Conservation (phyloP, 1,140 invertebrate genomes). For the Idris sp. region DNA sequence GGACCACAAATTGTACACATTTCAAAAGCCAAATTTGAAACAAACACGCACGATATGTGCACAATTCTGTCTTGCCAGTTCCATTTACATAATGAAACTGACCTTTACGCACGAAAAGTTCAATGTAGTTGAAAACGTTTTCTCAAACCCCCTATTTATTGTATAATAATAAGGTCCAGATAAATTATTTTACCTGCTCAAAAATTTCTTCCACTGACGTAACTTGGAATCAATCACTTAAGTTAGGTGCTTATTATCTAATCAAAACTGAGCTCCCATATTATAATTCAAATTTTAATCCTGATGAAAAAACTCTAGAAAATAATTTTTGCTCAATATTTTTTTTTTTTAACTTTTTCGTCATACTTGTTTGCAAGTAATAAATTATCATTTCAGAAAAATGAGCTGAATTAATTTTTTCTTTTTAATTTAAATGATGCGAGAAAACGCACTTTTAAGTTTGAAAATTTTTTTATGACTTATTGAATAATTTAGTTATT, state of each 20-base stretch:
- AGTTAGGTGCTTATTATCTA: conserved; percentile 49
- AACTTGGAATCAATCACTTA: conserved; percentile 23
- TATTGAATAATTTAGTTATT: conserved; percentile 36
- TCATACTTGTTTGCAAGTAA: too few relatives aligned
- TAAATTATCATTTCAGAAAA: too few relatives aligned
- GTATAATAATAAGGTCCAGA: conserved; percentile 41
- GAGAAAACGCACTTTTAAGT: too few relatives aligned
- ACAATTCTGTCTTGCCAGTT: not conserved
- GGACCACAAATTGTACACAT: conserved; percentile 31
- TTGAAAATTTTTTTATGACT: conserved; percentile 10
- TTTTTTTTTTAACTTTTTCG: too few relatives aligned
- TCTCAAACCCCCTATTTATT: conserved; percentile 40
- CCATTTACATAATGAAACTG: conserved; percentile 56
- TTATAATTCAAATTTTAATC: conserved; percentile 2
- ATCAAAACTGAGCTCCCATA: conserved; percentile 5
- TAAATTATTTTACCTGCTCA: conserved; percentile 37
- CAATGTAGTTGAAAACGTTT: conserved; percentile 48
- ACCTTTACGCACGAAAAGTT: conserved; percentile 57
- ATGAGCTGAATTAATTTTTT: too few relatives aligned
- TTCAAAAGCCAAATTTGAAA: conserved; percentile 34
- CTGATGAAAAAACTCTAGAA: too few relatives aligned
- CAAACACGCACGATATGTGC: conserved; percentile 1
- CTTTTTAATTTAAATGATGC: too few relatives aligned
- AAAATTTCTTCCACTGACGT: conserved; percentile 37
- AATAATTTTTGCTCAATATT: not conserved